phyloP scores from a whole-genome alignment of 2,888 invertebrate species.

The Andrena bicolor region DNA sequence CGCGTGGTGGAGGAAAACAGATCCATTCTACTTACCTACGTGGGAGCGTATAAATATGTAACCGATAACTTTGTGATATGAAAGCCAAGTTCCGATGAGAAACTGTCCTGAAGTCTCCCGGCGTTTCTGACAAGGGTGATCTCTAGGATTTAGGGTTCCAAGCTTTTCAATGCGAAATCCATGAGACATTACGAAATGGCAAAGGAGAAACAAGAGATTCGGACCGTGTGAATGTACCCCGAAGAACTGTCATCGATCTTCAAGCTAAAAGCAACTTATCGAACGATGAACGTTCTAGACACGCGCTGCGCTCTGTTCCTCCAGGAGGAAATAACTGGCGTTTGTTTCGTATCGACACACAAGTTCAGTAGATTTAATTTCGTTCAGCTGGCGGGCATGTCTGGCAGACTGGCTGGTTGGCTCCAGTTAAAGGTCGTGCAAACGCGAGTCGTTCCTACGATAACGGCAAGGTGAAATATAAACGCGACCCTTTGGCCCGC shows the following conservation, averaged over 20 bases:
- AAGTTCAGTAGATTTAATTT: constrained; percentile 53
- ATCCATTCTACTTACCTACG: constrained; percentile 10
- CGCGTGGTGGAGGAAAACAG: not conserved
- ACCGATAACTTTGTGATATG: not conserved
- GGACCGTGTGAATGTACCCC: no score
- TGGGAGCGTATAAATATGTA: constrained; percentile 11
- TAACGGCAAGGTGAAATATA: constrained; percentile 41
- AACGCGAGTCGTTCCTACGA: constrained; percentile 28
- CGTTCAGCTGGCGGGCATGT: constrained; percentile 43
- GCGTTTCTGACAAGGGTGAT: not conserved
- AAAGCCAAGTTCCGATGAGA: constrained; percentile 13
- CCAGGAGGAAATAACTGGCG: constrained; percentile 39
- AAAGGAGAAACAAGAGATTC: no score
- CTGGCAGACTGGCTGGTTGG: constrained; percentile 8
- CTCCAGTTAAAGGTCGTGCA: constrained; percentile 27
- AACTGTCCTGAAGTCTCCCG: not conserved
- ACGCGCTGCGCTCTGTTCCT: not conserved
- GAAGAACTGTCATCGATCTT: not conserved
- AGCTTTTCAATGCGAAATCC: not conserved
- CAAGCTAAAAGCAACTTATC: not conserved
- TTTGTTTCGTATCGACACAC: constrained; percentile 59
- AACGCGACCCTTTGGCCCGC: constrained; percentile 19
- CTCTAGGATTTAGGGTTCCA: not conserved
- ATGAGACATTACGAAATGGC: not conserved
- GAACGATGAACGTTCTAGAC: constrained; percentile 16